Conservation (phyloP, 2,888 invertebrate species). For the Scaptomyza cyrtandrae region DNA sequence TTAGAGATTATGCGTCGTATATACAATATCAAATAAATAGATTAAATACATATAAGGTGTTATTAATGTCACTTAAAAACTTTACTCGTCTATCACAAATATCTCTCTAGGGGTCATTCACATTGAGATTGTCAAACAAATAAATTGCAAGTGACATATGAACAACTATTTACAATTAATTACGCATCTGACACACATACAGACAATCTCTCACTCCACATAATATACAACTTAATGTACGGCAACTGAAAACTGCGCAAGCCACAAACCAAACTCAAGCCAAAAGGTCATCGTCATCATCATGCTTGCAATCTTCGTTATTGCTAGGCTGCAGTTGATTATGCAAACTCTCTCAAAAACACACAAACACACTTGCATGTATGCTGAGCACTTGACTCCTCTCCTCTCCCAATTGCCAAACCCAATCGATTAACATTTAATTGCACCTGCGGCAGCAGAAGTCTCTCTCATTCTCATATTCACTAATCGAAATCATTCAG, state of each 20-base stretch:
- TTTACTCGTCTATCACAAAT: background rate
- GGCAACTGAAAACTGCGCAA: slow-evolving; percentile 18
- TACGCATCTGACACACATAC: slow-evolving; percentile 56
- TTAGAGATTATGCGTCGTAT: slow-evolving; percentile 30
- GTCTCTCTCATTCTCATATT: slow-evolving; percentile 39
- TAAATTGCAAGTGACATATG: slow-evolving; percentile 73
- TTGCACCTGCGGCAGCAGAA: slow-evolving; percentile 59
- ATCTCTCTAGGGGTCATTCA: slow-evolving; percentile 33
- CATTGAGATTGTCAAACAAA: slow-evolving; percentile 58
- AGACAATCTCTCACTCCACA: slow-evolving; percentile 4
- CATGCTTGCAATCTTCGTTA: slow-evolving; percentile 8
- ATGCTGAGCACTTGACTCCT: slow-evolving; percentile 16
- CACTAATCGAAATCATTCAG: slow-evolving; percentile 60
- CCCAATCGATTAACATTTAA: slow-evolving; percentile 77
- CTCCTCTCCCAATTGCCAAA: slow-evolving; percentile 25
- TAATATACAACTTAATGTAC: background rate
- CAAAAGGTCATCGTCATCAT: slow-evolving; percentile 26
- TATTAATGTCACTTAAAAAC: background rate
- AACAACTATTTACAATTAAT: slow-evolving; percentile 77
- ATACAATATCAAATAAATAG: slow-evolving; percentile 15
- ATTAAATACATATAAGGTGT: background rate
- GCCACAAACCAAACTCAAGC: slow-evolving; percentile 27
- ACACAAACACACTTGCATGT: slow-evolving; percentile 1
- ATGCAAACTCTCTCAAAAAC: slow-evolving; percentile 24
- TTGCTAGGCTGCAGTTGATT: slow-evolving; percentile 32